These are phyloP conservation scores for Bothrops jararaca DNA, from an alignment of 2,113 vertebrate species.

Conservation along the genomic window DNA sequence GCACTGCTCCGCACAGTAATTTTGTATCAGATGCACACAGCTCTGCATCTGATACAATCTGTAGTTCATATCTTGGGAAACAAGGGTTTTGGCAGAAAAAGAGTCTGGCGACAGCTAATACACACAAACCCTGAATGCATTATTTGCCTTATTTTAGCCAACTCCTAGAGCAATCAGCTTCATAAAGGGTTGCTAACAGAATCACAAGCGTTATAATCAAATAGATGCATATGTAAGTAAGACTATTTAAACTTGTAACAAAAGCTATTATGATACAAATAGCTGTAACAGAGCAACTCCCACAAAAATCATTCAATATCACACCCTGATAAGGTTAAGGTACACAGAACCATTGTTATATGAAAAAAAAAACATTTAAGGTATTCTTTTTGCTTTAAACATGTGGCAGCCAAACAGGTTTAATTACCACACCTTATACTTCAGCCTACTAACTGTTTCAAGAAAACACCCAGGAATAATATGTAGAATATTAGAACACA, in stretches of 20 bases:
- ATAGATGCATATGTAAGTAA: constrained; percentile 73
- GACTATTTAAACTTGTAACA: constrained; percentile 80
- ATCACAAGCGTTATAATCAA: constrained; percentile 77
- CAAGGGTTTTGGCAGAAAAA: constrained; percentile 22
- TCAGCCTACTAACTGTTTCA: constrained; percentile 77
- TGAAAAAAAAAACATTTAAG: constrained; percentile 73
- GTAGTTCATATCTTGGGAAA: background rate
- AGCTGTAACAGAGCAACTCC: constrained; percentile 82
- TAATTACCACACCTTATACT: constrained; percentile 79
- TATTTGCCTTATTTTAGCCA: constrained; percentile 71
- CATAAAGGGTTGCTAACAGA: constrained; percentile 74
- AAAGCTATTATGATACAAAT: constrained; percentile 81
- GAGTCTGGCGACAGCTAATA: constrained; percentile 59
- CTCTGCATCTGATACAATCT: background rate
- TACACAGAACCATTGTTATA: constrained; percentile 72
- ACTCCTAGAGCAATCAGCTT: constrained; percentile 72
- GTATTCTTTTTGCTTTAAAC: constrained; percentile 67
- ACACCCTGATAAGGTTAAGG: constrained; percentile 84
- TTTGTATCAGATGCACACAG: background rate
- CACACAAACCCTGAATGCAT: constrained; percentile 59
- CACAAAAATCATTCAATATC: constrained; percentile 79
- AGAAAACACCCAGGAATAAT: constrained; percentile 86
- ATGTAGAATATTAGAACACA: constrained; percentile 76
- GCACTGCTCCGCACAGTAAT: background rate
- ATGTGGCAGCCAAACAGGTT: constrained; percentile 74